Conservation (phyloP, 2,888 invertebrate species). For the Ypsolopha sequella region DNA sequence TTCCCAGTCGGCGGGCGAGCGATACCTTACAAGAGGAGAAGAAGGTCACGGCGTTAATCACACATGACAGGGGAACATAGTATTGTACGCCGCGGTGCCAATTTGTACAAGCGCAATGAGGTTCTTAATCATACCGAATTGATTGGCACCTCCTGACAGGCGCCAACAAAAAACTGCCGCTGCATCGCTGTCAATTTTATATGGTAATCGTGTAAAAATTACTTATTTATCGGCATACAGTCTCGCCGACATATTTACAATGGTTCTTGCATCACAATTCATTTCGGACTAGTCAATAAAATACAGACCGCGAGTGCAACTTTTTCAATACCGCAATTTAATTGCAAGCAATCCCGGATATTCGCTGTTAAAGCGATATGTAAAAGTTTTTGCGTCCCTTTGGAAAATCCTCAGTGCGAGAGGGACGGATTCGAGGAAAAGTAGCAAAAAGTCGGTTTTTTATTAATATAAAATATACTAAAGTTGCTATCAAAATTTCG, state of each 20-base stretch:
- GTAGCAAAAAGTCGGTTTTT: too few relatives aligned
- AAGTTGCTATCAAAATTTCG: too few relatives aligned
- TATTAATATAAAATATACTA: too few relatives aligned
- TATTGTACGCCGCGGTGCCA: constrained; percentile 20
- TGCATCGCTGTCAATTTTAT: constrained; percentile 10
- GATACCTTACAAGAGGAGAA: constrained; percentile 4
- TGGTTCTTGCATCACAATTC: background rate
- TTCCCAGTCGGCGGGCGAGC: constrained; percentile 21
- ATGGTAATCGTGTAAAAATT: constrained; percentile 22
- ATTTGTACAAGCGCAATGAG: constrained; percentile 26
- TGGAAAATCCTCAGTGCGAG: too few relatives aligned
- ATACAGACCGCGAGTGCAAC: too few relatives aligned
- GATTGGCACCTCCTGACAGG: constrained; percentile 37
- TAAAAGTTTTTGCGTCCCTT: too few relatives aligned
- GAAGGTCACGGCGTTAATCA: constrained; percentile 35
- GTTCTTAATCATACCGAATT: constrained; percentile 39
- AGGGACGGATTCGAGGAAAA: too few relatives aligned
- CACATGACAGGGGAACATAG: constrained; percentile 12
- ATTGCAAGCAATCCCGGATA: too few relatives aligned
- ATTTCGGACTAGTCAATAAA: background rate
- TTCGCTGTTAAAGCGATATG: too few relatives aligned
- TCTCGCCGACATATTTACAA: background rate
- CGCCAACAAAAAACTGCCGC: constrained; percentile 24
- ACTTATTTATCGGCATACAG: constrained; percentile 21
- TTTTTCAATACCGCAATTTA: too few relatives aligned